A percentile compares a stretch with the other conserved stretches of the same genome.
Evolutionary conservation across 2,797 vertebrate species (phyloP).

Genomic region (Molothrus aeneus): DNA sequence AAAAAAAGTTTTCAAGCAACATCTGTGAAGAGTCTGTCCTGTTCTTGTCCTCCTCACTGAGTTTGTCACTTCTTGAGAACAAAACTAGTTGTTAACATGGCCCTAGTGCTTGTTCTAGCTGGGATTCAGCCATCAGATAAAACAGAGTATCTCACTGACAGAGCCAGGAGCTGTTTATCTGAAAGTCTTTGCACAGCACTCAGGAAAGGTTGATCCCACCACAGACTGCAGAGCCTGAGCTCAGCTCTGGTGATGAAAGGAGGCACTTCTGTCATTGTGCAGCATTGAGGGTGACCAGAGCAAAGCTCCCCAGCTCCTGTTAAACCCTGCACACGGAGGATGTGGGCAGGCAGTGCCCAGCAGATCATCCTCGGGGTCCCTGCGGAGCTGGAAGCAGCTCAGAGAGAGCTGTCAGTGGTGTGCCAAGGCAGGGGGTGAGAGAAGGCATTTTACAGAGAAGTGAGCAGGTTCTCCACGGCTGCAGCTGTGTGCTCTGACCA

Average conservation of each 20-base stretch:
- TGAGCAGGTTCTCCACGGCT: not conserved
- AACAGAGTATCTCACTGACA: not conserved
- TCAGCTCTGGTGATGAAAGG: not conserved
- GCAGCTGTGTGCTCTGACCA: not conserved
- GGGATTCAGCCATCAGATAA: not conserved
- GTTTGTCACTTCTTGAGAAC: not conserved
- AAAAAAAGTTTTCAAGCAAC: not conserved
- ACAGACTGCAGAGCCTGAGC: not conserved
- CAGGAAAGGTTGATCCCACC: not conserved
- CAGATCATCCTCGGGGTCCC: not conserved
- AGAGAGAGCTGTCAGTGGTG: not conserved
- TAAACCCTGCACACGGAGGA: rapidly evolving
- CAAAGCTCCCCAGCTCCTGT: not conserved
- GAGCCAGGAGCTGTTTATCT: not conserved
- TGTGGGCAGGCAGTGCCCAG: not conserved
- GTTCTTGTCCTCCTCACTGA: not conserved
- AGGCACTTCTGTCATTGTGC: not conserved
- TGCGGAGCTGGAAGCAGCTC: not conserved
- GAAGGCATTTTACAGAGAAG: not conserved
- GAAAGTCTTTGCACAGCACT: not conserved
- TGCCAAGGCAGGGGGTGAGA: not conserved
- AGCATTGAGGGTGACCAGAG: not conserved
- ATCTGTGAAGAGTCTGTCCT: not conserved
- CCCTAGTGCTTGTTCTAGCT: not conserved
- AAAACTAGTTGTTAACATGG: not conserved